These are phyloP conservation scores for Gallinago undulata DNA, from an alignment of 2,113 vertebrate species.

Conservation along the genomic window DNA sequence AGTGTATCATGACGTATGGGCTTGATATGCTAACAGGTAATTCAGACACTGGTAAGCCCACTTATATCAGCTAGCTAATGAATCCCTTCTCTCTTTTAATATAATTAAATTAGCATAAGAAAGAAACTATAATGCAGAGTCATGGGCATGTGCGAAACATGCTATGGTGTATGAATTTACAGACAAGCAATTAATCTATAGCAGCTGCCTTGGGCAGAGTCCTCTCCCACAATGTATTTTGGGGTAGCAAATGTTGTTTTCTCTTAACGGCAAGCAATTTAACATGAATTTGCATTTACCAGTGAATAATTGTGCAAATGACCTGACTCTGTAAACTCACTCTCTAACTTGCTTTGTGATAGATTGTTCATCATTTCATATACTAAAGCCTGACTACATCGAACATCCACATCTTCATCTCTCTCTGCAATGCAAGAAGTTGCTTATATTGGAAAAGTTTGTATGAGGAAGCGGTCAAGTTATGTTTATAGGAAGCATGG, in stretches of 20 bases:
- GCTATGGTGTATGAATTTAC: not conserved
- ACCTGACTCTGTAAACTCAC: not conserved
- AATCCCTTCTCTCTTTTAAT: not conserved
- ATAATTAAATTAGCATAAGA: not conserved
- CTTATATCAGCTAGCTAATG: not conserved
- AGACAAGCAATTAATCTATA: not conserved
- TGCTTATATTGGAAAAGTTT: not conserved
- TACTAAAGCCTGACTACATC: not conserved
- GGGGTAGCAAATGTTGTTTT: not conserved
- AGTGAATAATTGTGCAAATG: not conserved
- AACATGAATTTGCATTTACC: not conserved
- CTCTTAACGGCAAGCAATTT: not conserved
- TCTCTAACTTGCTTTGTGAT: not conserved
- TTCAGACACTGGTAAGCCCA: not conserved
- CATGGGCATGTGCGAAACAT: not conserved
- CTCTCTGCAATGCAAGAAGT: not conserved
- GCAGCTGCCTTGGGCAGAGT: not conserved
- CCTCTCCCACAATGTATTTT: not conserved
- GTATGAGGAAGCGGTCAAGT: not conserved
- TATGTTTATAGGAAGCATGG: not conserved
- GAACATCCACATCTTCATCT: not conserved
- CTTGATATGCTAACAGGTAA: not conserved
- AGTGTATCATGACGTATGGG: not conserved
- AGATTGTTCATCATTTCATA: not conserved
- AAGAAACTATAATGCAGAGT: not conserved